phyloP scores from a whole-genome alignment of 2,888 invertebrate genomes.

The Sesia apiformis region DNA sequence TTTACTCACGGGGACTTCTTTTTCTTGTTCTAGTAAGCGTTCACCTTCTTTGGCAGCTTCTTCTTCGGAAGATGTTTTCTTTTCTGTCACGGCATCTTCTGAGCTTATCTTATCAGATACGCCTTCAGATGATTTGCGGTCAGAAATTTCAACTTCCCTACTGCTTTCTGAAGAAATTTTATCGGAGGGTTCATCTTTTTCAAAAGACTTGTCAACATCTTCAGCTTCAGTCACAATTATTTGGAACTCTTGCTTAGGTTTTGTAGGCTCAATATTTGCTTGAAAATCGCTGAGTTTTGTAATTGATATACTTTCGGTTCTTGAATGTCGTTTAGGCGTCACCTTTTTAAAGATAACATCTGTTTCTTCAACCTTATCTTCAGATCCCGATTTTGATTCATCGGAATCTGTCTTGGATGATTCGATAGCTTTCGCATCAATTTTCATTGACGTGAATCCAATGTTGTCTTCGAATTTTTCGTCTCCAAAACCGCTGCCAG shows the following conservation, averaged over 20 bases:
- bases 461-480: slow-evolving; percentile 68
- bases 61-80: slow-evolving; percentile 67
- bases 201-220: slow-evolving; percentile 55
- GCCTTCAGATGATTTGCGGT: slow-evolving; percentile 67
- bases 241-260: slow-evolving; percentile 58
- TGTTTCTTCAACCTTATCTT: slow-evolving; percentile 19
- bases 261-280: slow-evolving; percentile 33
- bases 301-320: slow-evolving; percentile 64
- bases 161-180: slow-evolving; percentile 71
- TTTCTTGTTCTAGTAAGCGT: slow-evolving; percentile 17
- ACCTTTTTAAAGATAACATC: slow-evolving; percentile 61
- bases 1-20: slow-evolving; percentile 16
- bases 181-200: slow-evolving; percentile 63
- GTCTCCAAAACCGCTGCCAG: slow-evolving; percentile 68
- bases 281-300: slow-evolving; percentile 57
- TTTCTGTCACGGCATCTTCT: slow-evolving; percentile 68
- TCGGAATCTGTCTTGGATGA: slow-evolving; percentile 54
- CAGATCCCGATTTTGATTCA: slow-evolving; percentile 31
- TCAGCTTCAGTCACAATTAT: slow-evolving; percentile 67
- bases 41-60: slow-evolving; percentile 37
- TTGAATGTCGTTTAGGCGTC: slow-evolving; percentile 60
- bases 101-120: slow-evolving; percentile 67
- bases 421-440: slow-evolving; percentile 41
- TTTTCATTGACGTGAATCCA: slow-evolving; percentile 55
- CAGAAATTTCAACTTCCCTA: slow-evolving; percentile 66